These are phyloP conservation scores for Sinelater perroti DNA, from an alignment of 2,888 invertebrate species.

Conservation along the genomic window DNA sequence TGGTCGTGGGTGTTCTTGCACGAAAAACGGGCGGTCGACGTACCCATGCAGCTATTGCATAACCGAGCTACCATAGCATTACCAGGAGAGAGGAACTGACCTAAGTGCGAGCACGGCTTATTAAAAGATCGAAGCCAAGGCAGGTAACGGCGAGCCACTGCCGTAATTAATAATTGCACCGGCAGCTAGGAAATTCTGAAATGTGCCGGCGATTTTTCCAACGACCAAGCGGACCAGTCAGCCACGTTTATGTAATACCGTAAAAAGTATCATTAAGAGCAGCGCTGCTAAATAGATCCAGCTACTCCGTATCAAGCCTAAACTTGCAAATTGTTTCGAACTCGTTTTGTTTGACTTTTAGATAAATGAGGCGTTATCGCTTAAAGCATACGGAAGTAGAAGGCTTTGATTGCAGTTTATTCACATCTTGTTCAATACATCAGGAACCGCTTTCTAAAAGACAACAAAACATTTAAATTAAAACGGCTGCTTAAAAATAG, in stretches of 20 bases:
- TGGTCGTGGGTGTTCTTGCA: conserved; percentile 7
- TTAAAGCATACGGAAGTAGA: no score
- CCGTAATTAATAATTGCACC: neutral
- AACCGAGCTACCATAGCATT: neutral
- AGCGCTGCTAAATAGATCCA: conserved; percentile 10
- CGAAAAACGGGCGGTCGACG: conserved; percentile 1
- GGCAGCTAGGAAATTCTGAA: conserved; percentile 4
- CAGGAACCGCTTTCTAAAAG: no score
- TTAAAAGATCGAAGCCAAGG: conserved; percentile 21
- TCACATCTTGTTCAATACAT: no score
- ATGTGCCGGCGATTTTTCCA: conserved; percentile 4
- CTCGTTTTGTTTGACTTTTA: neutral
- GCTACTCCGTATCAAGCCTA: no score
- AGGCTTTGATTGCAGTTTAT: no score
- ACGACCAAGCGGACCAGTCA: neutral
- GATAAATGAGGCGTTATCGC: no score
- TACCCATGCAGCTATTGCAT: conserved; percentile 2
- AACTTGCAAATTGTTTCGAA: neutral
- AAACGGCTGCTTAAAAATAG: no score
- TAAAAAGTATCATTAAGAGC: neutral
- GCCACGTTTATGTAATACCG: neutral
- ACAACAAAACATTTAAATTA: no score
- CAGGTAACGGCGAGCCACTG: neutral
- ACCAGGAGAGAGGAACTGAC: conserved; percentile 26
- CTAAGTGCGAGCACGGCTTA: conserved; percentile 15